Percentiles rank a stretch among this genome's conserved stretches.
These are phyloP conservation scores for Adelphocoris suturalis DNA, from an alignment of 2,888 invertebrate genomes.

Conservation along the genomic window DNA sequence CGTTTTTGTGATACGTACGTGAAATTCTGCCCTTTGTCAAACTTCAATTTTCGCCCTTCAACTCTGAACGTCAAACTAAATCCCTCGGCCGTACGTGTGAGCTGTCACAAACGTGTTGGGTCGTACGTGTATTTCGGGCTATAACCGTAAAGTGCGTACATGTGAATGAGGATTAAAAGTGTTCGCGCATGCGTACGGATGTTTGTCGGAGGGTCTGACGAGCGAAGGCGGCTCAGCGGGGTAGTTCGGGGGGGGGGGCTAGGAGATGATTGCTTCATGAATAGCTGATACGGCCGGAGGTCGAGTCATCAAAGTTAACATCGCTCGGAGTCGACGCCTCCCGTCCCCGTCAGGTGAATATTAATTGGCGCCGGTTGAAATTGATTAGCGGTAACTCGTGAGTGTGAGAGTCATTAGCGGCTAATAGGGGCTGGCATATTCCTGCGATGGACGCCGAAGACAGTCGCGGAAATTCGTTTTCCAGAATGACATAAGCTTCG, in stretches of 20 bases:
- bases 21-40: too few relatives aligned
- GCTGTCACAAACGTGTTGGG: too few relatives aligned
- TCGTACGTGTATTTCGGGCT: too few relatives aligned
- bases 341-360: neutral
- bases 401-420: constrained; percentile 1
- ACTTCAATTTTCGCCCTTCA: too few relatives aligned
- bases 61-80: too few relatives aligned
- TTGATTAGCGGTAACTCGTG: constrained; percentile 28
- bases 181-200: neutral
- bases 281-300: constrained; percentile 22
- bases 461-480: neutral
- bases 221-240: neutral
- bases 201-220: neutral
- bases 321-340: neutral
- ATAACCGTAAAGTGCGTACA: too few relatives aligned
- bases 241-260: neutral
- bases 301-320: constrained; percentile 33
- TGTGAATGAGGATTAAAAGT: too few relatives aligned
- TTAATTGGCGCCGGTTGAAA: constrained; percentile 22
- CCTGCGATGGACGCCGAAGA: neutral
- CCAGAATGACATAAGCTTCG: too few relatives aligned
- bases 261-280: constrained; percentile 20
- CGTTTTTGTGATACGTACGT: too few relatives aligned
- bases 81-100: too few relatives aligned
- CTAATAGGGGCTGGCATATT: neutral